Evolutionary conservation across 2,888 invertebrate genomes (phyloP).

Genomic region (Pristionchus entomophagus): DNA sequence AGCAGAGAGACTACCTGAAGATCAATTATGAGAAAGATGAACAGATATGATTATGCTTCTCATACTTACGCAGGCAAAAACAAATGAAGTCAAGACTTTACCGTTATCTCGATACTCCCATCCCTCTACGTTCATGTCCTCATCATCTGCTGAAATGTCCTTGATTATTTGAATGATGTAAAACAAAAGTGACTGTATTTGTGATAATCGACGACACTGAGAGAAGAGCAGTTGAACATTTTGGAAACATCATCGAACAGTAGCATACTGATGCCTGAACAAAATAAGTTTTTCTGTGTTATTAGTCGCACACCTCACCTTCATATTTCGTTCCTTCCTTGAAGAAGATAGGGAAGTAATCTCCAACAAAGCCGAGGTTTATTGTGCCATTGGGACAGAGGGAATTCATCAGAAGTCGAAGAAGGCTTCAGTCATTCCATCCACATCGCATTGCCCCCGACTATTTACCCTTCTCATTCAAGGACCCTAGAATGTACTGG

Average conservation of each 20-base stretch:
- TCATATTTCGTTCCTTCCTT: not conserved
- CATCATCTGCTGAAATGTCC: not conserved
- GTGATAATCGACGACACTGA: not conserved
- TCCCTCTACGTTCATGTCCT: not conserved
- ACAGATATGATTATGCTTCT: no score
- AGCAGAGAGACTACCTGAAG: not conserved
- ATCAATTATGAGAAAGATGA: no score
- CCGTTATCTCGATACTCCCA: conserved; percentile 12
- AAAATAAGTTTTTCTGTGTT: not conserved
- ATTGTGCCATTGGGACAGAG: conserved; percentile 5
- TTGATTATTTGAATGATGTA: not conserved
- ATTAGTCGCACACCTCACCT: not conserved
- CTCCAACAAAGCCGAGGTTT: not conserved
- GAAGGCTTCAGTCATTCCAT: not conserved
- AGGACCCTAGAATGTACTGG: not conserved
- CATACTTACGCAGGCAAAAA: no score
- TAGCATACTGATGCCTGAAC: not conserved
- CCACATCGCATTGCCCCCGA: not conserved
- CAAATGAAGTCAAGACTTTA: not conserved
- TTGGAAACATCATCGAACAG: not conserved
- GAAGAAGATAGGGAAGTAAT: conserved; percentile 28
- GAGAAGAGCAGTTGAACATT: not conserved
- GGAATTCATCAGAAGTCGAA: no score
- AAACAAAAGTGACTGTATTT: not conserved
- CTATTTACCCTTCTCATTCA: not conserved